Evolutionary conservation across 2,113 vertebrate genomes (phyloP).

Genomic region (Syngnathus floridae): DNA sequence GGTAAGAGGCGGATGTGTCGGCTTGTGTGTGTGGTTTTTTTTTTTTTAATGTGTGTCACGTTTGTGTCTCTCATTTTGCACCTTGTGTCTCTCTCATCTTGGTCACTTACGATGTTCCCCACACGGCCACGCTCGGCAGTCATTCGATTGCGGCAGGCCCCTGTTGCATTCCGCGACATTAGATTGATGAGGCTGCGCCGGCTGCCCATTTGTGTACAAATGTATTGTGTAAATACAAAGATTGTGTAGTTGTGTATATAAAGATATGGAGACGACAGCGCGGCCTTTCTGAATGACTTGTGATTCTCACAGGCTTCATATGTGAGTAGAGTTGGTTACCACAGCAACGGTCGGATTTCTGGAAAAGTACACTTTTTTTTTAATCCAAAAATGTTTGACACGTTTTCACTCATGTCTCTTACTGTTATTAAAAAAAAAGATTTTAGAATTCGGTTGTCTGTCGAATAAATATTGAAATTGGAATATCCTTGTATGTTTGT

Average conservation of each 20-base stretch:
- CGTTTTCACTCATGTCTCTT: constrained; percentile 2
- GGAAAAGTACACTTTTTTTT: not conserved
- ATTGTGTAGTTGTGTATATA: constrained; percentile 6
- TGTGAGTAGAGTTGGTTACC: not conserved
- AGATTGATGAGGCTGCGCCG: not conserved
- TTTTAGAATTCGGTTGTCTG: not conserved
- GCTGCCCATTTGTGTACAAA: constrained; percentile 3
- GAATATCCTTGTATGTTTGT: not conserved
- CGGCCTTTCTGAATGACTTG: not conserved
- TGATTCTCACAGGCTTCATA: too few relatives aligned
- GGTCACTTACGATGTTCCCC: not conserved
- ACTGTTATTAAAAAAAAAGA: not conserved
- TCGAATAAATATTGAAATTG: constrained; percentile 7
- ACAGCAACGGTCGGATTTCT: not conserved
- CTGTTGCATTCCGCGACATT: not conserved
- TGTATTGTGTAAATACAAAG: constrained; percentile 5
- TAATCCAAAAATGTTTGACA: not conserved
- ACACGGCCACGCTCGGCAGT: not conserved
- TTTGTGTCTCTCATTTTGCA: not conserved
- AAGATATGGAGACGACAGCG: not conserved
- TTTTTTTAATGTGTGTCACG: not conserved
- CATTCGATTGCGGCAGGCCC: not conserved
- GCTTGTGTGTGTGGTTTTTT: not conserved
- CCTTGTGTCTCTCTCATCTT: not conserved
- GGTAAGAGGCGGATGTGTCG: not conserved